Base-by-base conservation (phyloP, 2,888 invertebrate species). In the Cerastis leucographa region DNA sequence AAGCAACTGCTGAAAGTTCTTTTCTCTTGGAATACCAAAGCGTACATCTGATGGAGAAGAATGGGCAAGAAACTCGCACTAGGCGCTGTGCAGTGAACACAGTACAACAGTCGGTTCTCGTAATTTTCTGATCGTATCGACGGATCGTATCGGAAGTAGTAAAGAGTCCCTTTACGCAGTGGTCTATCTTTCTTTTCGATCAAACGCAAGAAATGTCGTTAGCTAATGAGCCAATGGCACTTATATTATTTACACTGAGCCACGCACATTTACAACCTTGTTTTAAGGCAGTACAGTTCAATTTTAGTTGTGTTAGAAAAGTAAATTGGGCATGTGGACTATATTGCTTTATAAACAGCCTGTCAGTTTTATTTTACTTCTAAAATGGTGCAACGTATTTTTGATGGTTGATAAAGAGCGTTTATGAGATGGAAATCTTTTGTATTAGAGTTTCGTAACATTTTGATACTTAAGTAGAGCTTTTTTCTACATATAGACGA, bases 161-260 rank as follows among this genome's bases (percentile, higher is more conserved):
- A 88, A 90, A 90, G 73, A 68, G 70, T 73, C 78, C 77, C 76
- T 85, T 75, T 66, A 84, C 72, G 77, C 84, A 83, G 74, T 85
- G 80, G 83, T 80, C 82, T 88, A 88, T 88, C 89, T 87, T 77
- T 84, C 85, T 81, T 85, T 87, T 86, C 77, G 87, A 90, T 91
- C 89, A 87, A 85, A 85, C 83, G 76, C 86, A 87, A 90, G 86
- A 90, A 89, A 90, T 84, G 86, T 88, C 85, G 88, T 87, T 84
- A 80, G 84, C 86, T 91, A 90, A 91, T 91, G 89, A 90, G 89
- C 84, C 85, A 87, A 83, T 84, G 85, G 74, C 81, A 89, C 81
- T 88, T 83, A 83, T 86, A 81, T 81, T 72, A 80, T 66, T 49
- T 69, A 73, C 59, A 70, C 35, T 54, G 61, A 68, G 40, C 19